Percentiles rank a stretch among this genome's conserved stretches.
These are phyloP conservation scores for Gavia stellata DNA, from an alignment of 2,113 vertebrate species.

Conservation along the genomic window DNA sequence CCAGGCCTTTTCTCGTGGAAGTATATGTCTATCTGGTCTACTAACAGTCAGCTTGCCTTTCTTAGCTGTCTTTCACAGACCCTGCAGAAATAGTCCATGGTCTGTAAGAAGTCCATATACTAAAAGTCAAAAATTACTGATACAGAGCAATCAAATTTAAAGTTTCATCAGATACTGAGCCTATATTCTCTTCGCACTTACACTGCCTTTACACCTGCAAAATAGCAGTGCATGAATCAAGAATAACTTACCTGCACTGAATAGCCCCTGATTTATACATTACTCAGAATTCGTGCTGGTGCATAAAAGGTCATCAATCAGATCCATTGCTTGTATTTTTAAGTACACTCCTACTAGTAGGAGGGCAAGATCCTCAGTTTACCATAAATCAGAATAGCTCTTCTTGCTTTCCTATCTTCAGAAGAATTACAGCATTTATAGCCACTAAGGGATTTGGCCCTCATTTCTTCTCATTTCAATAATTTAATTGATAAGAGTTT, in stretches of 20 bases:
- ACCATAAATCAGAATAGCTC: conserved; percentile 26
- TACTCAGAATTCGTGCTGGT: neutral
- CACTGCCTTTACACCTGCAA: neutral
- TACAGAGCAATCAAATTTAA: neutral
- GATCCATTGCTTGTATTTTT: conserved; percentile 10
- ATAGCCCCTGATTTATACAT: neutral
- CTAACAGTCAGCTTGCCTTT: neutral
- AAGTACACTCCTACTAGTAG: neutral
- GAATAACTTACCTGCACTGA: neutral
- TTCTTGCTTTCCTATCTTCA: neutral
- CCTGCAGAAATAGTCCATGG: neutral
- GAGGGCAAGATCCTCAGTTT: neutral
- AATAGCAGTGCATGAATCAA: neutral
- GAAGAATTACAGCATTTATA: neutral
- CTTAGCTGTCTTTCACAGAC: neutral
- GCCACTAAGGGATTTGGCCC: neutral
- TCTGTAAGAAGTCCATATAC: neutral
- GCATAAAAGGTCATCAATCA: neutral
- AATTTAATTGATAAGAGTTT: conserved; percentile 2
- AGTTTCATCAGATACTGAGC: neutral
- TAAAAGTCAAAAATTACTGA: neutral
- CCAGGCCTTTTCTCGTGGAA: neutral
- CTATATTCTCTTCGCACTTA: neutral
- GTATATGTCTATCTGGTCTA: neutral
- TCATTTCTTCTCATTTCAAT: conserved; percentile 14